Percentiles rank a stretch among this genome's conserved stretches.
These are phyloP conservation scores for Asbolus verrucosus DNA, from an alignment of 1,140 invertebrate genomes.

Conservation along the genomic window DNA sequence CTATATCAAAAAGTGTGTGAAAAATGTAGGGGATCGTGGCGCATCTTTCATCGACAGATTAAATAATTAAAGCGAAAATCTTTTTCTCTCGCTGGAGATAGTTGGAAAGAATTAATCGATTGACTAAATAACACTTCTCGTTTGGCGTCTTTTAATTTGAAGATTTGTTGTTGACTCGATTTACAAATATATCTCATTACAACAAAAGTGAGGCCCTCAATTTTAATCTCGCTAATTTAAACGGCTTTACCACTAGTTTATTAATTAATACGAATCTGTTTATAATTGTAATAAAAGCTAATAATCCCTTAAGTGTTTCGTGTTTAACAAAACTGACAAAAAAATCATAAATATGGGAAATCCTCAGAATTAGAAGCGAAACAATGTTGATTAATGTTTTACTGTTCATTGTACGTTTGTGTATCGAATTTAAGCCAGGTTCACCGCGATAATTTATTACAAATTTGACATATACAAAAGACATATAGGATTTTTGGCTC, in stretches of 20 bases:
- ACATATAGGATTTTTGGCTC: slow-evolving; percentile 2
- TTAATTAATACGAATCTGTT: slow-evolving; percentile 8
- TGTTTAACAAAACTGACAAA: slow-evolving; percentile 6
- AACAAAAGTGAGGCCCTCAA: slow-evolving; percentile 40
- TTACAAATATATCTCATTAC: slow-evolving; percentile 9
- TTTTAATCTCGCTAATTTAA: slow-evolving; percentile 40
- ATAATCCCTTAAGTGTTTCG: slow-evolving; percentile 23
- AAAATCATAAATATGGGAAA: slow-evolving; percentile 36
- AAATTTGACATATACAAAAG: slow-evolving; percentile 24
- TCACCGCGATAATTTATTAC: slow-evolving; percentile 26
- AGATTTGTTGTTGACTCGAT: neutral
- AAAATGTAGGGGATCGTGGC: too few relatives aligned
- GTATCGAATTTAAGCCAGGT: slow-evolving; percentile 30
- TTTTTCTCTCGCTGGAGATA: too few relatives aligned
- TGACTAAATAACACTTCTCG: too few relatives aligned
- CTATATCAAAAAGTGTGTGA: too few relatives aligned
- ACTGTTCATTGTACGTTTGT: slow-evolving; percentile 29
- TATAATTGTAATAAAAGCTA: slow-evolving; percentile 3
- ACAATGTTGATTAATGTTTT: slow-evolving; percentile 38
- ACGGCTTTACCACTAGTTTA: neutral
- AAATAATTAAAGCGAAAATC: too few relatives aligned
- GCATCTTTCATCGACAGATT: too few relatives aligned
- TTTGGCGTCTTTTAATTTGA: slow-evolving; percentile 3
- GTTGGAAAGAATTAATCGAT: too few relatives aligned
- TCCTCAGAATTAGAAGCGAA: slow-evolving; percentile 34